Evolutionary conservation across 2,113 vertebrate genomes (phyloP).

Genomic region (Todiramphus chloris): DNA sequence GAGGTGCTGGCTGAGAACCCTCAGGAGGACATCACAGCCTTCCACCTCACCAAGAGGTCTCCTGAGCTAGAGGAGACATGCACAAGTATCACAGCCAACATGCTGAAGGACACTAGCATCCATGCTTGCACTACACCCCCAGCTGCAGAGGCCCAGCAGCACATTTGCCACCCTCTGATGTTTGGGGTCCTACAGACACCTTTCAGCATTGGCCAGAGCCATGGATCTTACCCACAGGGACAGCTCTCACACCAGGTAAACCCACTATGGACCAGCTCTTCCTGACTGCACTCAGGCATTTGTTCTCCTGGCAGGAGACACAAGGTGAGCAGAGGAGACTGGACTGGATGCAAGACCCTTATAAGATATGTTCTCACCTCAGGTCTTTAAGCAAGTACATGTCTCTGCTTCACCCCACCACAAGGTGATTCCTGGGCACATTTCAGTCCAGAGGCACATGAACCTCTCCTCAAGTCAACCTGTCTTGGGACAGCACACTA

Average conservation of each 20-base stretch:
- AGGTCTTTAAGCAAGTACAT: neutral
- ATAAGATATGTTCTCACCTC: rapidly evolving
- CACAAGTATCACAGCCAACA: rapidly evolving
- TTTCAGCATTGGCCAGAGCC: neutral
- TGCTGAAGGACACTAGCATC: neutral
- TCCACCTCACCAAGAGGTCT: neutral
- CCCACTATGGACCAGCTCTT: neutral
- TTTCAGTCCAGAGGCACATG: neutral
- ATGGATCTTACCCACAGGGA: neutral
- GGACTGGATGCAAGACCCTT: neutral
- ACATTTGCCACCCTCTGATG: neutral
- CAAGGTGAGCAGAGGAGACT: too few species aligned
- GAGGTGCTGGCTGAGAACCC: neutral
- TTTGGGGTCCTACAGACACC: neutral
- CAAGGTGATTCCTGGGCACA: rapidly evolving
- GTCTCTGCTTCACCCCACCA: neutral
- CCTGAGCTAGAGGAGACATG: neutral
- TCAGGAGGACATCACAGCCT: neutral
- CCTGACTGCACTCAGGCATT: neutral
- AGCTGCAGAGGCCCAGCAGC: neutral
- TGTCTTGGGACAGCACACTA: neutral
- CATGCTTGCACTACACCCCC: rapidly evolving
- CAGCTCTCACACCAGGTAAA: neutral
- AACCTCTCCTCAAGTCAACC: neutral
- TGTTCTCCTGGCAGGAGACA: neutral